Conservation (phyloP, 2,888 invertebrate species). For the Ochropleura plecta region DNA sequence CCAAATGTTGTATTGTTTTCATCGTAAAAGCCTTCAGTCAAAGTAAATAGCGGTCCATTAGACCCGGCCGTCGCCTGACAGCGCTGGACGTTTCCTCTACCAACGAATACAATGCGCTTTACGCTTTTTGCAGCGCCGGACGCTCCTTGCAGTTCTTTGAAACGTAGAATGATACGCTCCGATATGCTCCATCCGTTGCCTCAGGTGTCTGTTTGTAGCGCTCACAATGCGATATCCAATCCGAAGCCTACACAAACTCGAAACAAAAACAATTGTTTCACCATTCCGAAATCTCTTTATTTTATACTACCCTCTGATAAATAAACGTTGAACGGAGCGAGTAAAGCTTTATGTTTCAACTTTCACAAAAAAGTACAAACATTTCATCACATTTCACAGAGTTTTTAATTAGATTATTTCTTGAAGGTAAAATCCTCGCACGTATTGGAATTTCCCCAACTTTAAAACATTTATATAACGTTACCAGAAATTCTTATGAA, state of each 20-base stretch:
- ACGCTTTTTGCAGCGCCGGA: constrained; percentile 83
- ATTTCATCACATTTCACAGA: constrained; percentile 70
- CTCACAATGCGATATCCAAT: constrained; percentile 73
- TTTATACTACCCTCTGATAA: constrained; percentile 41
- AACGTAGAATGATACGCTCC: constrained; percentile 79
- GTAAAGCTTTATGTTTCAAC: constrained; percentile 47
- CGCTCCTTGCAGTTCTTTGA: constrained; percentile 80
- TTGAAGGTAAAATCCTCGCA: constrained; percentile 70
- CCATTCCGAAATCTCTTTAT: constrained; percentile 46
- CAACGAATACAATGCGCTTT: constrained; percentile 85
- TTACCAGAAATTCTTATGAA: constrained; percentile 55
- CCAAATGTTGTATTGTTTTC: constrained; percentile 69
- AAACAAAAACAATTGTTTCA: constrained; percentile 64
- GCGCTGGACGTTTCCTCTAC: constrained; percentile 79
- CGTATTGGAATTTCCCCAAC: constrained; percentile 69
- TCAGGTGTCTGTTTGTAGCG: constrained; percentile 72
- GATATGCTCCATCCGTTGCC: constrained; percentile 76
- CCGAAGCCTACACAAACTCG: constrained; percentile 58
- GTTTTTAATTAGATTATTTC: constrained; percentile 76
- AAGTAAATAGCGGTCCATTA: constrained; percentile 85
- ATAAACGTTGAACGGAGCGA: constrained; percentile 48
- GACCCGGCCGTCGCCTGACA: constrained; percentile 79
- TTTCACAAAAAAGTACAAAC: constrained; percentile 59
- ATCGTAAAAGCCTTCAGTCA: constrained; percentile 76
- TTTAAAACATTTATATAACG: constrained; percentile 68